Conservation (phyloP, 2,888 invertebrate species). For the Diachrysia chrysitis region DNA sequence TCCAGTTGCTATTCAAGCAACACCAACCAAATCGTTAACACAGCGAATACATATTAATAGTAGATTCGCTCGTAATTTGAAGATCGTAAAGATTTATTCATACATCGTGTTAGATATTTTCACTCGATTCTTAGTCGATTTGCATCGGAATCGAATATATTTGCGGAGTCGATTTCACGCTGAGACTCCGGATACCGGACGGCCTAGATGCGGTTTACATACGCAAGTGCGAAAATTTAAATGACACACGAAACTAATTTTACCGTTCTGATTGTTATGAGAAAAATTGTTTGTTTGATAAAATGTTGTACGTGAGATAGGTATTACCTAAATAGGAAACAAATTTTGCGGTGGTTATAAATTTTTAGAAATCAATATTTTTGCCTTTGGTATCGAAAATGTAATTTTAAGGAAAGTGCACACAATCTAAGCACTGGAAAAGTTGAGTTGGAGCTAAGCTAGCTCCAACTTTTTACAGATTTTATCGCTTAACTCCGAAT, state of each 20-base stretch:
- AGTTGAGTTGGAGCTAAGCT: too few relatives aligned
- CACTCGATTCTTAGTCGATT: conserved; percentile 72
- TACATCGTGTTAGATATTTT: conserved; percentile 61
- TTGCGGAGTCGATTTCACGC: conserved; percentile 80
- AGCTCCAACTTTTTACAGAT: too few relatives aligned
- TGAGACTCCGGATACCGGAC: conserved; percentile 62
- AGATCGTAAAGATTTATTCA: conserved; percentile 65
- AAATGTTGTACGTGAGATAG: not conserved
- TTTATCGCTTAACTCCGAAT: too few relatives aligned
- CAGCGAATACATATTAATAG: conserved; percentile 27
- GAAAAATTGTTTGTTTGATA: not conserved
- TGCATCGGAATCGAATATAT: conserved; percentile 76
- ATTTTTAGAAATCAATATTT: too few relatives aligned
- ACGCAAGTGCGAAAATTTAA: conserved; percentile 57
- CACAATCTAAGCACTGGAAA: too few relatives aligned
- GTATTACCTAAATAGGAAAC: not conserved
- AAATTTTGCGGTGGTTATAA: not conserved
- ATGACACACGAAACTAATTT: conserved; percentile 40
- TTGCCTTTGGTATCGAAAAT: too few relatives aligned
- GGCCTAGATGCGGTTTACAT: conserved; percentile 76
- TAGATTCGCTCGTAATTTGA: conserved; percentile 44
- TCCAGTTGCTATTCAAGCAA: conserved; percentile 33
- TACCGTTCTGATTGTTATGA: conserved; percentile 19
- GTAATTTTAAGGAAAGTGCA: too few relatives aligned
- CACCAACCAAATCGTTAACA: conserved; percentile 32